Conservation (phyloP, 2,797 vertebrate genomes). For the Echeneis naucrates region DNA sequence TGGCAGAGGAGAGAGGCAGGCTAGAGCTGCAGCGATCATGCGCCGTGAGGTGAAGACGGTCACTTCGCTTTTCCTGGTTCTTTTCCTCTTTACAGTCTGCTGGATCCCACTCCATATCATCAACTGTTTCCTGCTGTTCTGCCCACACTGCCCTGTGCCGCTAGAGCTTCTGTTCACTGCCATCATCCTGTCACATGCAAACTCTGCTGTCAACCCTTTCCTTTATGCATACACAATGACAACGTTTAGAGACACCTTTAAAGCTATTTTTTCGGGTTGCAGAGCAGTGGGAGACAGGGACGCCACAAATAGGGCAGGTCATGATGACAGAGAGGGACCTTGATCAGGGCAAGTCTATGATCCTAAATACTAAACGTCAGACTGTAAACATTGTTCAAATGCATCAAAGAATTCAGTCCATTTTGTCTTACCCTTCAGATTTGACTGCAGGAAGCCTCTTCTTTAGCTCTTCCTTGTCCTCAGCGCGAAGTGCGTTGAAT, state of each 20-base stretch:
- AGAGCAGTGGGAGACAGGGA: conserved; percentile 39
- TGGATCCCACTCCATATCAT: conserved; percentile 87
- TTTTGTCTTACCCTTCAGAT: conserved; percentile 89
- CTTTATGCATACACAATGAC: conserved; percentile 85
- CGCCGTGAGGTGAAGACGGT: conserved; percentile 82
- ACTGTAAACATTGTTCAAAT: background rate
- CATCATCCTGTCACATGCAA: conserved; percentile 87
- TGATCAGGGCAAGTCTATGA: background rate
- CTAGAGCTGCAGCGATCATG: conserved; percentile 52
- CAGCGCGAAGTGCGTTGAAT: conserved; percentile 86
- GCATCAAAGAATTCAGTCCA: background rate
- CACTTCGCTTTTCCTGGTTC: conserved; percentile 83
- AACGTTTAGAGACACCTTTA: conserved; percentile 83
- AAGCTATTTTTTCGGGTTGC: conserved; percentile 79
- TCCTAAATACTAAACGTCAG: background rate
- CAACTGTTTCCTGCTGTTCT: conserved; percentile 86
- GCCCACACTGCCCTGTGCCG: conserved; percentile 75
- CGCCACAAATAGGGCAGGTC: conserved; percentile 23
- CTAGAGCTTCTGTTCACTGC: conserved; percentile 78
- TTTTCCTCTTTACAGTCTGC: conserved; percentile 86
- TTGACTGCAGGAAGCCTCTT: conserved; percentile 91
- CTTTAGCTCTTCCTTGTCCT: conserved; percentile 95
- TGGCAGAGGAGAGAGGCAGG: conserved; percentile 42
- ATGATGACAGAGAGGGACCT: conserved; percentile 21
- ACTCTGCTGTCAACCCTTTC: conserved; percentile 84